Conservation (phyloP, 2,888 invertebrate species). For the Drosophila longiperda region DNA sequence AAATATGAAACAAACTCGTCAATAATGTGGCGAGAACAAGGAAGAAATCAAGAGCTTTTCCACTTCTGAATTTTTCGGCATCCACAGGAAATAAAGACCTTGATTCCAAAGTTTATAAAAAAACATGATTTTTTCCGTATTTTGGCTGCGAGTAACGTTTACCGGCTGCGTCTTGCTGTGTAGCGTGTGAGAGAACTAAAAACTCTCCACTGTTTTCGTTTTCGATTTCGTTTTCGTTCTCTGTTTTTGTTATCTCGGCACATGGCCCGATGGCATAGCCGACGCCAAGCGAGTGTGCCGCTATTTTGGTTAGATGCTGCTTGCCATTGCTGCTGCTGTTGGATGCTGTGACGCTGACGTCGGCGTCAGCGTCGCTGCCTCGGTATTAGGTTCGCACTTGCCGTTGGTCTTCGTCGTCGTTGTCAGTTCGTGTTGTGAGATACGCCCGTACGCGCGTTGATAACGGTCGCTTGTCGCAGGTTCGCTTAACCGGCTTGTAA, state of each 20-base stretch:
- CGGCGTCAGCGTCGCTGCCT: slow-evolving; percentile 49
- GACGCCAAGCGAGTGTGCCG: slow-evolving; percentile 41
- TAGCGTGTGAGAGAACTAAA: slow-evolving; percentile 40
- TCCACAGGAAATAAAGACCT: neutral
- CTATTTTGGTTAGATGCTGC: slow-evolving; percentile 58
- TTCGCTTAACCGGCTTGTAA: slow-evolving; percentile 54
- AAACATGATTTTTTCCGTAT: slow-evolving; percentile 11
- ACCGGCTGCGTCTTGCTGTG: slow-evolving; percentile 57
- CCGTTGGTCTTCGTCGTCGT: slow-evolving; percentile 41
- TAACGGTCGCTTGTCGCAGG: slow-evolving; percentile 53
- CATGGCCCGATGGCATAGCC: slow-evolving; percentile 37
- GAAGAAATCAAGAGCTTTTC: neutral
- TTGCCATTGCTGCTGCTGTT: slow-evolving; percentile 27
- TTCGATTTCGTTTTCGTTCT: slow-evolving; percentile 66
- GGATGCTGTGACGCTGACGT: slow-evolving; percentile 59
- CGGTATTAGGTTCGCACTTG: slow-evolving; percentile 42
- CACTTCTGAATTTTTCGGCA: neutral
- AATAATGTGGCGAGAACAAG: neutral
- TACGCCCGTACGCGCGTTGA: slow-evolving; percentile 80
- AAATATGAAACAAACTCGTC: neutral
- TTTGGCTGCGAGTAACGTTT: slow-evolving; percentile 59
- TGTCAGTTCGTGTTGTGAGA: slow-evolving; percentile 83
- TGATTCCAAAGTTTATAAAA: neutral
- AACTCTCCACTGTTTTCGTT: slow-evolving; percentile 62
- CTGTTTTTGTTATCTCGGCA: slow-evolving; percentile 76